Percentiles rank a stretch among this genome's conserved stretches.
phyloP scores from a whole-genome alignment of 2,888 invertebrate species.

The Drosophila infuscata region DNA sequence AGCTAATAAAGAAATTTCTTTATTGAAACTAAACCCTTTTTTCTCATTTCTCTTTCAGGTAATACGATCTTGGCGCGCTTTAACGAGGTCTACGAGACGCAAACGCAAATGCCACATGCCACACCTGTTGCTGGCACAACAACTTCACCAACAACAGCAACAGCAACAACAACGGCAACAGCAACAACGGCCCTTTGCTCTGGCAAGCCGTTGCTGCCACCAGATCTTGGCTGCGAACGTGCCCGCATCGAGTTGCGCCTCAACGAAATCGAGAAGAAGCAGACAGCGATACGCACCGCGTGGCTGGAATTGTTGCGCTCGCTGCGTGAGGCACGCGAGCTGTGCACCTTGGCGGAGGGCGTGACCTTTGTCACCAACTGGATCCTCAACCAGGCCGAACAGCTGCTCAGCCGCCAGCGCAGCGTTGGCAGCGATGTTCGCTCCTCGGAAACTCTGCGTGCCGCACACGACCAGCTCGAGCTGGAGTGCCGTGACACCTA shows the following conservation, averaged over 20 bases:
- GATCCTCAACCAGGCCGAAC: constrained; percentile 92
- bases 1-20: constrained; percentile 46
- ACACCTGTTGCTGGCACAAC: constrained; percentile 32
- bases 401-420: constrained; percentile 88
- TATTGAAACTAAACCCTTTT: constrained; percentile 47
- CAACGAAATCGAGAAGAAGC: constrained; percentile 87
- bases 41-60: constrained; percentile 69
- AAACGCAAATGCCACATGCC: constrained; percentile 35
- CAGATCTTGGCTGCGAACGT: constrained; percentile 88
- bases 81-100: constrained; percentile 82
- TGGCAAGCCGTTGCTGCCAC: constrained; percentile 85
- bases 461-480: constrained; percentile 91
- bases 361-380: constrained; percentile 91
- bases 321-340: constrained; percentile 87
- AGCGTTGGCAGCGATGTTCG: constrained; percentile 90
- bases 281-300: constrained; percentile 87
- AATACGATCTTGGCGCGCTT: constrained; percentile 84
- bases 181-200: constrained; percentile 20
- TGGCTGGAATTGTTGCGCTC: constrained; percentile 88
- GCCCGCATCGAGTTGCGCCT: constrained; percentile 87
- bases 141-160: constrained; percentile 22
- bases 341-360: constrained; percentile 87
- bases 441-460: constrained; percentile 90
- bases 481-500: constrained; percentile 92
- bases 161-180: constrained; percentile 34